These are phyloP conservation scores for Actias luna DNA, from an alignment of 2,888 invertebrate species.

Conservation along the genomic window DNA sequence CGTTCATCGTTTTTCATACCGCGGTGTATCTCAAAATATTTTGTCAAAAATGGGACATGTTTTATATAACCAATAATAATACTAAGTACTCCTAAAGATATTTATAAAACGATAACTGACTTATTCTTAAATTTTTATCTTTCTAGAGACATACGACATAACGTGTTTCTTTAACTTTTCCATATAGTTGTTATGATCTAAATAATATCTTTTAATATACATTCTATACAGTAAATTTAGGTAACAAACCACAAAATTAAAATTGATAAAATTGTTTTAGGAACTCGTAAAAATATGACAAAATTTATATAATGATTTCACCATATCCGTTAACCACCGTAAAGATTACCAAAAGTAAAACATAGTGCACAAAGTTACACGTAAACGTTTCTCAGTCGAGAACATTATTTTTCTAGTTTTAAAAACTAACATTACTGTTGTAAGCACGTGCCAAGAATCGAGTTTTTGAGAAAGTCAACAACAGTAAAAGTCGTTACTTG, in stretches of 20 bases:
- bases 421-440: conserved; percentile 34
- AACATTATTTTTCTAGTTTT: background rate
- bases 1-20: background rate
- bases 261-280: too few species aligned
- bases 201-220: background rate
- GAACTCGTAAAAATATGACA: background rate
- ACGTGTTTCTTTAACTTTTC: background rate
- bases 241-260: background rate
- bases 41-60: background rate
- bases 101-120: background rate
- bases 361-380: conserved; percentile 38
- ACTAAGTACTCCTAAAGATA: background rate
- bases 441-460: conserved; percentile 61
- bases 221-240: background rate
- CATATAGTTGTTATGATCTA: background rate
- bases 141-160: background rate
- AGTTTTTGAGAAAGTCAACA: conserved; percentile 63
- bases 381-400: conserved; percentile 30
- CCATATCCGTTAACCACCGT: background rate
- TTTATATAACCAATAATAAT: background rate
- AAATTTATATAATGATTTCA: background rate
- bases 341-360: conserved; percentile 14
- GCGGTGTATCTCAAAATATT: background rate
- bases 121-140: background rate
- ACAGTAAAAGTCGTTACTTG: conserved; percentile 7